phyloP scores from a whole-genome alignment of 2,113 vertebrate genomes.

The Myrmophylax atrothorax region DNA sequence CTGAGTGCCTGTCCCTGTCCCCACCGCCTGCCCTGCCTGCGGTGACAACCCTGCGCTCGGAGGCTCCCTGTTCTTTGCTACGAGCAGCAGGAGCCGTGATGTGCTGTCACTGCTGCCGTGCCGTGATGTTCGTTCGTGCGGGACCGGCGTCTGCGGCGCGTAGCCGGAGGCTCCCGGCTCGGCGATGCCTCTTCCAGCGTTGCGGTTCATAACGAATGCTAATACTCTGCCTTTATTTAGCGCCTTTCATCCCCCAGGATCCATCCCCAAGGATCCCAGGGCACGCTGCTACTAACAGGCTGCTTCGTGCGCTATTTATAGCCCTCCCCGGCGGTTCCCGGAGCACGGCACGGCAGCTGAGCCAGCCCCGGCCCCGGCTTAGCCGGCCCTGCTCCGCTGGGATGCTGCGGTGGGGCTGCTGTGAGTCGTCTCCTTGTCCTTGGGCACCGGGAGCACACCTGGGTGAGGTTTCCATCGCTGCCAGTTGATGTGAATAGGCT shows the following conservation, averaged over 20 bases:
- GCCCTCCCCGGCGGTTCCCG: neutral
- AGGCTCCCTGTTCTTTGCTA: fast-evolving
- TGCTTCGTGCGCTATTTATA: neutral
- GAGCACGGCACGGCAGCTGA: neutral
- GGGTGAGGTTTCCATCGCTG: neutral
- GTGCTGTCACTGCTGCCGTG: neutral
- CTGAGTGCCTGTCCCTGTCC: neutral
- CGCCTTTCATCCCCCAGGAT: slow-evolving; percentile 17
- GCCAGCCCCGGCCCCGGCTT: neutral
- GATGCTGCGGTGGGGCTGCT: neutral
- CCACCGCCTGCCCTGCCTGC: neutral
- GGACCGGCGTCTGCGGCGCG: neutral
- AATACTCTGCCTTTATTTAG: slow-evolving; percentile 18
- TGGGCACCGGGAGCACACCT: neutral
- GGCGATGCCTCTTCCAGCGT: neutral
- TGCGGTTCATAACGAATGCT: neutral
- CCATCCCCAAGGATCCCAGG: neutral
- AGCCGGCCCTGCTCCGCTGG: neutral
- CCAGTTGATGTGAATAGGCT: neutral
- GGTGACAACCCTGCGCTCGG: fast-evolving
- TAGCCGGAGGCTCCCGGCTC: neutral
- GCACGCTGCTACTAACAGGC: neutral
- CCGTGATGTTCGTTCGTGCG: fast-evolving
- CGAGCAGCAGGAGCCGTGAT: neutral
- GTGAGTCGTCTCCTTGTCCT: neutral